phyloP scores from a whole-genome alignment of 2,888 invertebrate genomes.

The Ypsolopha scabrella region DNA sequence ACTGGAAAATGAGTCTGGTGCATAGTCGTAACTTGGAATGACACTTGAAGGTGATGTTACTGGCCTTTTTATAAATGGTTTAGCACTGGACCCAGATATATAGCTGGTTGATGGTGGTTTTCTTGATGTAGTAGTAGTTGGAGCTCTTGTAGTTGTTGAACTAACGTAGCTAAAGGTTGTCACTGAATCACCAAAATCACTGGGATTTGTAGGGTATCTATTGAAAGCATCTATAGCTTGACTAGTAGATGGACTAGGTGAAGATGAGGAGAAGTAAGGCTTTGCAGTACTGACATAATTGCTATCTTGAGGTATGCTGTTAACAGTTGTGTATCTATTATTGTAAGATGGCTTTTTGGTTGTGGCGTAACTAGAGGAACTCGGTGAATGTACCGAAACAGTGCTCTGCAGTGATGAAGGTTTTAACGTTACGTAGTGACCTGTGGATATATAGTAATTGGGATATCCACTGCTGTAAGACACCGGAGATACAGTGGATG shows the following conservation, averaged over 20 bases:
- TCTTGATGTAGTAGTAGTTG: conserved; percentile 34
- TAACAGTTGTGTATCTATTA: conserved; percentile 37
- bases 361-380: conserved; percentile 14
- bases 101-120: conserved; percentile 59
- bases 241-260: conserved; percentile 54
- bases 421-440: conserved; percentile 54
- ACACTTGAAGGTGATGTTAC: conserved; percentile 30
- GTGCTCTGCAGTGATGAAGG: conserved; percentile 31
- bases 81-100: conserved; percentile 52
- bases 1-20: conserved; percentile 53
- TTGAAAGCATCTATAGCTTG: conserved; percentile 58
- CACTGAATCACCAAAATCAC: conserved; percentile 43
- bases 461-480: conserved; percentile 43
- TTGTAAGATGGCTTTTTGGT: conserved; percentile 32
- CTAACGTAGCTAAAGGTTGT: conserved; percentile 53
- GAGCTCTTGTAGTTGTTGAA: conserved; percentile 39
- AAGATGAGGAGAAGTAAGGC: conserved; percentile 40
- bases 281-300: conserved; percentile 25
- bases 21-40: conserved; percentile 36
- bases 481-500: conserved; percentile 28
- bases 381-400: conserved; percentile 3
- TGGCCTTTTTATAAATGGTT: conserved; percentile 47
- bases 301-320: conserved; percentile 33
- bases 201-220: conserved; percentile 54
- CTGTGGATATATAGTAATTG: conserved; percentile 38